Evolutionary conservation across 1,140 invertebrate genomes (phyloP).

Genomic region (Hyposmocoma kahamanoa): DNA sequence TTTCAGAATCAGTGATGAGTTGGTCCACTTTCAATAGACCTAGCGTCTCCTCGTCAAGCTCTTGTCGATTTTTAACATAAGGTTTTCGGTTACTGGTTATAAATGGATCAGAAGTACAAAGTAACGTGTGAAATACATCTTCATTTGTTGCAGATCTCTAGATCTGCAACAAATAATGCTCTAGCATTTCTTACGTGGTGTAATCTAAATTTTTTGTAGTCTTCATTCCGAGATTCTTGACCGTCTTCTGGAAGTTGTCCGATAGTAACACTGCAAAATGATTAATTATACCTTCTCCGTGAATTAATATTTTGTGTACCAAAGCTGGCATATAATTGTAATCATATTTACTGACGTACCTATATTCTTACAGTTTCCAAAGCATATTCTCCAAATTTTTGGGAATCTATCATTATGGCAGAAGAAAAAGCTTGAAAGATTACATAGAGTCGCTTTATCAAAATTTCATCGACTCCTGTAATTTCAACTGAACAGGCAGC

Average conservation of each 20-base stretch:
- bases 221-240: constrained; percentile 21
- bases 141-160: neutral
- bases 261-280: constrained; percentile 16
- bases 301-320: constrained; percentile 15
- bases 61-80: too few species aligned
- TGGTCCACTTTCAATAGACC: too few species aligned
- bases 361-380: constrained; percentile 9
- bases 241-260: constrained; percentile 22
- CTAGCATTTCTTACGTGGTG: constrained; percentile 13
- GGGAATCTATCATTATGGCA: constrained; percentile 13
- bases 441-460: constrained; percentile 18
- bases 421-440: constrained; percentile 18
- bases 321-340: constrained; percentile 19
- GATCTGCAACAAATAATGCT: too few species aligned
- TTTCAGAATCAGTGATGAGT: too few species aligned
- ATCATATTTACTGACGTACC: constrained; percentile 14
- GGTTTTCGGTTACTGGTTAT: too few species aligned
- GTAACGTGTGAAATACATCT: too few species aligned
- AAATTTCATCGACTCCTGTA: constrained; percentile 16
- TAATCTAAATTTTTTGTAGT: constrained; percentile 18
- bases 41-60: too few species aligned
- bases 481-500: constrained; percentile 23
- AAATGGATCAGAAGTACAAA: too few species aligned
- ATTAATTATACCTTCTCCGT: constrained; percentile 10
- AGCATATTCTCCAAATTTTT: constrained; percentile 18